Evolutionary conservation across 1,140 invertebrate species (phyloP).

Genomic region (Harlomillsia oculata): DNA sequence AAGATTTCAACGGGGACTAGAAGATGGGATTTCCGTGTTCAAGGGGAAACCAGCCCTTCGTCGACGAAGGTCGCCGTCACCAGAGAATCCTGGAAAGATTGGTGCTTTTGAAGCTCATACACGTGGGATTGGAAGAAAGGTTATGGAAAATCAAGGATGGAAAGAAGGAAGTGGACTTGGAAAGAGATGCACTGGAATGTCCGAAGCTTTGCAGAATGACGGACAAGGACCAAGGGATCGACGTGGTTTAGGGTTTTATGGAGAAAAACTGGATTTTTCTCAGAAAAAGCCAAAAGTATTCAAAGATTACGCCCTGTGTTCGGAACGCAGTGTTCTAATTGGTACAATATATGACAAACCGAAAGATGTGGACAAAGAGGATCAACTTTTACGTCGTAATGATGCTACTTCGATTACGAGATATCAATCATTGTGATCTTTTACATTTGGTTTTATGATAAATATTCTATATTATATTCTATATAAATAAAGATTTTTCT

Average conservation of each 20-base stretch:
- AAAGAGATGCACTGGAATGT: constrained; percentile 35
- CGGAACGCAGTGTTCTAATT: constrained; percentile 20
- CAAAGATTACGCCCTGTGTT: constrained; percentile 16
- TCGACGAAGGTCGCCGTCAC: neutral
- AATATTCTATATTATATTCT: too few species aligned
- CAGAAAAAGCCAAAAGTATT: constrained; percentile 9
- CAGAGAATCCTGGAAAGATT: constrained; percentile 32
- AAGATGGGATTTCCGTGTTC: constrained; percentile 23
- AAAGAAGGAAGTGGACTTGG: constrained; percentile 48
- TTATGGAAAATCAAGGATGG: constrained; percentile 51
- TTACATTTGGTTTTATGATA: too few species aligned
- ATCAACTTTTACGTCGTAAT: constrained; percentile 23
- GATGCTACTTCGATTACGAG: constrained; percentile 23
- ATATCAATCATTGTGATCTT: too few species aligned
- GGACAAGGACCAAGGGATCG: constrained; percentile 28
- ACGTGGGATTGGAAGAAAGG: constrained; percentile 44
- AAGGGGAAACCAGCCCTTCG: constrained; percentile 22
- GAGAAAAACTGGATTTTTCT: constrained; percentile 23
- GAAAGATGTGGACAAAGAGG: constrained; percentile 20
- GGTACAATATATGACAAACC: constrained; percentile 34
- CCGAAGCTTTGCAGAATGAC: constrained; percentile 33
- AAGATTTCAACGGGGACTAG: constrained; percentile 35
- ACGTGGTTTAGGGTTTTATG: constrained; percentile 32
- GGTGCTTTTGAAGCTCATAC: constrained; percentile 46
- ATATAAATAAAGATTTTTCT: too few species aligned